These are phyloP conservation scores for Trogon surrucura DNA, from an alignment of 2,113 vertebrate species.

Conservation along the genomic window DNA sequence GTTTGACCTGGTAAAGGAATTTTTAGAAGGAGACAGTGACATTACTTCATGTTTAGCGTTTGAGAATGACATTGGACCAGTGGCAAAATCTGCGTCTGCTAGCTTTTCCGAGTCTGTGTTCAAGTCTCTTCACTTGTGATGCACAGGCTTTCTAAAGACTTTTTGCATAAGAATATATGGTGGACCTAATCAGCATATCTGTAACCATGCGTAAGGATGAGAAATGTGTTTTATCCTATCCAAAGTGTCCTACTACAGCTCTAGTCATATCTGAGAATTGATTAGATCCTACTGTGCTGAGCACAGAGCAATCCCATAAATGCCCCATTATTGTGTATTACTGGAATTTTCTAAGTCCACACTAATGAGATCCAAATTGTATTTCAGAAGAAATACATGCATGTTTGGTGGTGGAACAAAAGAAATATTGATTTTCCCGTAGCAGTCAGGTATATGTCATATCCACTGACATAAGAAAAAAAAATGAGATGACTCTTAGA, in stretches of 20 bases:
- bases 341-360: background rate
- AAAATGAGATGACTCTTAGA: background rate
- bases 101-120: background rate
- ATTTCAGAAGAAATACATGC: background rate
- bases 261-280: background rate
- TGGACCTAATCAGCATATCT: conserved; percentile 23
- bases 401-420: background rate
- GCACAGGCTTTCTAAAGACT: background rate
- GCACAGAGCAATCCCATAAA: background rate
- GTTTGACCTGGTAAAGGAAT: background rate
- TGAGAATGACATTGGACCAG: background rate
- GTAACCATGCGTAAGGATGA: background rate
- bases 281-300: background rate
- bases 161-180: background rate
- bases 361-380: background rate
- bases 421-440: background rate
- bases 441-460: background rate
- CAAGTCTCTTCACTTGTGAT: background rate
- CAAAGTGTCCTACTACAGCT: background rate
- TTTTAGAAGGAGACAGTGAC: background rate
- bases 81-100: background rate
- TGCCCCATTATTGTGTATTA: background rate
- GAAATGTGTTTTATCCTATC: background rate
- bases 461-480: background rate
- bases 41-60: background rate